Base-by-base conservation (phyloP, 2,888 invertebrate genomes). In the Agriotes lineatus region DNA sequence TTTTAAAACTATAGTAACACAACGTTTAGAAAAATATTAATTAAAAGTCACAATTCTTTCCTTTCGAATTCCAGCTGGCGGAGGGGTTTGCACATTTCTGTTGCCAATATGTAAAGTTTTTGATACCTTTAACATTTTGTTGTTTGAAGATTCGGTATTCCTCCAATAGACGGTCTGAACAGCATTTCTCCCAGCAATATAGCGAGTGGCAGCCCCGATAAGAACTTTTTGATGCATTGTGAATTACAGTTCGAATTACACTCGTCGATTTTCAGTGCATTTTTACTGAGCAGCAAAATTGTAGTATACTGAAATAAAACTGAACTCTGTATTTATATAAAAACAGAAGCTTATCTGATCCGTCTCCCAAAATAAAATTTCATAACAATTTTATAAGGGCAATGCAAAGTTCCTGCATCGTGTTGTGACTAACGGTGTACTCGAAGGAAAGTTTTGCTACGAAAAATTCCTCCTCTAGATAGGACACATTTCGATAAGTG, bases 121-220 rank as follows among this genome's bases (percentile, higher is more conserved):
- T 35, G 80, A 77, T 12, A 82, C 78, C 74, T 83, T 83, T 69
- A 81, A 56, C 69, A 83, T 74, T 72, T 79, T 82, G 12, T 75
- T 72, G 25, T 78, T 76, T 6, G 72, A 61, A 7, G 54, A 69
- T 3, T 86, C 85, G 0, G 85, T 82, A 42, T 88, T 86, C 76
- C 92, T 86, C 93, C 93, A 93, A 78, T 93, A 93, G 0, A 93
- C 90, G 0, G 92, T 93, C 79, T 93, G 92, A 16, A 92, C 88
- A 0, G 92, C 92, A 77, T 92, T 90, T 69, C 91, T 88, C 54
- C 92, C 91, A 54, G 90, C 90, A 74, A 93, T 90, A 81, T 90
- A 91, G 66, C 93, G 88, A 16, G 91, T 90, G 39, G 92, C 89
- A 73, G 90, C 88, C 75, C 92, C 91, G 71, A 93, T 89, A 80